Evolutionary conservation across 2,888 invertebrate species (phyloP), one percentile per base, ranked within the genome.

Genomic region (Cryptops parisi): DNA sequence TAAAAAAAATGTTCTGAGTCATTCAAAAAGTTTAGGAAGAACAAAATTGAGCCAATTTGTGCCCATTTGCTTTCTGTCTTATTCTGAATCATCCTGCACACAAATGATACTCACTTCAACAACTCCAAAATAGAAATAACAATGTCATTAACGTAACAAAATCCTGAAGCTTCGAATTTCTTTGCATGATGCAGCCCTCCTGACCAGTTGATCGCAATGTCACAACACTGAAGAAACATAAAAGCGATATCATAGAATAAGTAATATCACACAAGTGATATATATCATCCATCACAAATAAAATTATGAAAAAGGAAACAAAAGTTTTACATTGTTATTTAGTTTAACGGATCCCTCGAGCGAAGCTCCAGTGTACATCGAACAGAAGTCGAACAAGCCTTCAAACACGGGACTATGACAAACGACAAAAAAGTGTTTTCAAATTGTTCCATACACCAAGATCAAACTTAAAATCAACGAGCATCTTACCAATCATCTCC

Each of bases 141-240:
- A 61, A 98, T 98, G 67, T 98, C 98, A 66, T 98, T 98, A 1
- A 98, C 94, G 63, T 98, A 98, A 69, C 98, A 98, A 68, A 98
- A 98, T 1, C 97, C 90, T n/a, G 93, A 93, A 0, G 98, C 97
- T 72, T 94, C 94, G 72, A 88, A 94, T 68, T 97, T 98, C 69
- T 98, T 98, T 0, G 98, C 98, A 72, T 98, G 98, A 76, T 98
- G 98, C 51, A 98, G 72, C 0, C 98, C 98, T 6, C 98, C 97
- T 1, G 94, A 90, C 98, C 98, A 99, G 70, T 98, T 98, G 40
- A 99, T 85, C 12, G 97, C 97, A 58, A 98, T 94, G 70, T 98
- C 97, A 70, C 89, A 90, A 58, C 82, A 82, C 65, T 54, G 38
- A 9, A 24, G n/a, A 22, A 41, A 41, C 6, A 6, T 41, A 41